Percentiles rank a stretch among this genome's conserved stretches.
These are phyloP conservation scores for Erythrocebus patas DNA, from an alignment of 2,113 vertebrate species.

Conservation along the genomic window DNA sequence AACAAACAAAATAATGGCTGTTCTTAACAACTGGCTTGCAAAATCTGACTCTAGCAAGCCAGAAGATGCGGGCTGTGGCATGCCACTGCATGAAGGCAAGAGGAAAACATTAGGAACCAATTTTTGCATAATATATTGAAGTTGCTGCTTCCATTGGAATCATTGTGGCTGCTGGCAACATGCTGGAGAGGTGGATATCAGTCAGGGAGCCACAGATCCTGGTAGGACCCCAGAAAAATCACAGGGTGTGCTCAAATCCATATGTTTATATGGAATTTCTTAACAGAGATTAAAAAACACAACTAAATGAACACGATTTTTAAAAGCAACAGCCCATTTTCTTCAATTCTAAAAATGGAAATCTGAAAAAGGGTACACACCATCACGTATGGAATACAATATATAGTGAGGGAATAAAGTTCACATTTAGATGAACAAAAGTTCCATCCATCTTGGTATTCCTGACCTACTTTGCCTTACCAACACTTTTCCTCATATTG, in stretches of 20 bases:
- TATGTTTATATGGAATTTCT: background rate
- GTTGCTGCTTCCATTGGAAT: background rate
- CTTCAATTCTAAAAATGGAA: background rate
- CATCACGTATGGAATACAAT: background rate
- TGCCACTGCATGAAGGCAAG: background rate
- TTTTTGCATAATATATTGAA: background rate
- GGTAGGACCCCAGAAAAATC: background rate
- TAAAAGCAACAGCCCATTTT: background rate
- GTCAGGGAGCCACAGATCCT: background rate
- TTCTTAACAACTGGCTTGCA: background rate
- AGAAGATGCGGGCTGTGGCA: background rate
- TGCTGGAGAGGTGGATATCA: background rate
- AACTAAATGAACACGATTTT: background rate
- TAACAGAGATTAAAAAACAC: background rate
- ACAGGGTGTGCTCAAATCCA: background rate
- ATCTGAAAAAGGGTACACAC: background rate
- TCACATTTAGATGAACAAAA: background rate
- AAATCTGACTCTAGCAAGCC: background rate
- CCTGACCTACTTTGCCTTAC: conserved; percentile 30
- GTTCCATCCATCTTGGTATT: background rate
- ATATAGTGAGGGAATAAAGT: background rate
- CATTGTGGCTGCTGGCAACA: background rate
- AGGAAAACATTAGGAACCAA: background rate
- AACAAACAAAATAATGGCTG: background rate
- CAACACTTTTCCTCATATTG: background rate